Conservation (phyloP, 2,113 vertebrate species). For the Heliornis fulica region DNA sequence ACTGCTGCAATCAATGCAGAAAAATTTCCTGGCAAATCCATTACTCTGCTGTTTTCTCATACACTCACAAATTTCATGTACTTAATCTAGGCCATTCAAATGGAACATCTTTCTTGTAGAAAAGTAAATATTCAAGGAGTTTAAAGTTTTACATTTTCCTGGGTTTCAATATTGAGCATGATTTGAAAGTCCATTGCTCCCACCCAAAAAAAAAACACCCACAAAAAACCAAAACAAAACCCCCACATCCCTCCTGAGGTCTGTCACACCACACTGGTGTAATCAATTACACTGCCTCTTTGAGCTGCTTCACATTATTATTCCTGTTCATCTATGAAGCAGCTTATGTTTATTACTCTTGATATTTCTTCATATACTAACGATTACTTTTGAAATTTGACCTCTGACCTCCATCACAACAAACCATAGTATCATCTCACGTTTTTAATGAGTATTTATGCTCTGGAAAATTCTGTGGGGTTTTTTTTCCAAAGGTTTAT, state of each 20-base stretch:
- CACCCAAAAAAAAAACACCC: too few species aligned
- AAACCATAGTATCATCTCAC: neutral
- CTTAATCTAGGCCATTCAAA: neutral
- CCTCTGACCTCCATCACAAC: neutral
- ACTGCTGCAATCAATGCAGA: conserved; percentile 35
- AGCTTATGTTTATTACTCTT: neutral
- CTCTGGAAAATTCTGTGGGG: neutral
- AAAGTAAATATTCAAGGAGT: neutral
- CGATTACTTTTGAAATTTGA: neutral
- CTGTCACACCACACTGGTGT: neutral
- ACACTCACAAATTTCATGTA: neutral
- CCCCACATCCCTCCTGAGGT: neutral
- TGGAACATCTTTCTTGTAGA: neutral
- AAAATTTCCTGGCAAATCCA: conserved; percentile 3
- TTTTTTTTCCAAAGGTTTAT: neutral
- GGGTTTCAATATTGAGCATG: neutral
- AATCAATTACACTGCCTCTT: neutral
- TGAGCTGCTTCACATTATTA: neutral
- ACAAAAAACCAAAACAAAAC: too few species aligned
- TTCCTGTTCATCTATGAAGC: neutral
- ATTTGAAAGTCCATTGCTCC: neutral
- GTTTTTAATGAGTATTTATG: neutral
- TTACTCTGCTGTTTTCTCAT: conserved; percentile 9
- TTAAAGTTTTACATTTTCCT: neutral
- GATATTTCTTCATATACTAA: neutral